Conservation (phyloP, 1,140 invertebrate genomes). For the Gryllus bimaculatus region DNA sequence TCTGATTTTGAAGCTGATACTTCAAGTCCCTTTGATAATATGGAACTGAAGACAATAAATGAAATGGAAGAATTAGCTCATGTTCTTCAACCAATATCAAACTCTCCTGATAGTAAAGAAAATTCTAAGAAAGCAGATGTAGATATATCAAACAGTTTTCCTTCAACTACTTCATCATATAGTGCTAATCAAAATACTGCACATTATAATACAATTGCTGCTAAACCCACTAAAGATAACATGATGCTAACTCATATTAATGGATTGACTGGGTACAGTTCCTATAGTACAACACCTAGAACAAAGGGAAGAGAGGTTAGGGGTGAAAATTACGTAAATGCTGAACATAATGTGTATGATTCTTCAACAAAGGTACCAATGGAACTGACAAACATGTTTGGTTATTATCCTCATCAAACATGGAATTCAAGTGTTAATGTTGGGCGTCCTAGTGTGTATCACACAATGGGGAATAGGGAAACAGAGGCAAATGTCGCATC, state of each 20-base stretch:
- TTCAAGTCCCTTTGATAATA: conserved; percentile 82
- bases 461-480: neutral
- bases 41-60: conserved; percentile 82
- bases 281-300: conserved; percentile 15
- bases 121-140: neutral
- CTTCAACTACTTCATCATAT: conserved; percentile 1
- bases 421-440: conserved; percentile 7
- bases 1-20: conserved; percentile 82
- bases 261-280: conserved; percentile 16
- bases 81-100: conserved; percentile 40
- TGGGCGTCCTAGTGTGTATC: neutral
- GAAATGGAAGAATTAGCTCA: conserved; percentile 78
- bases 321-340: neutral
- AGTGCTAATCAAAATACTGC: conserved; percentile 4
- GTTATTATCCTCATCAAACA: conserved; percentile 14
- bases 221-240: conserved; percentile 1
- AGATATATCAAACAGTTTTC: neutral
- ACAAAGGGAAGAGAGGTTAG: conserved; percentile 2
- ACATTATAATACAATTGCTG: conserved; percentile 7
- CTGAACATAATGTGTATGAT: conserved; percentile 1
- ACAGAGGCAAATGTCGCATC: neutral
- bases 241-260: conserved; percentile 10
- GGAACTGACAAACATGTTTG: neutral
- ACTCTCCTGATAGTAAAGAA: conserved; percentile 11
- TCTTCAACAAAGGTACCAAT: neutral